Base-by-base conservation (phyloP, 2,888 invertebrate species). In the Lasioglossum zephyrum region DNA sequence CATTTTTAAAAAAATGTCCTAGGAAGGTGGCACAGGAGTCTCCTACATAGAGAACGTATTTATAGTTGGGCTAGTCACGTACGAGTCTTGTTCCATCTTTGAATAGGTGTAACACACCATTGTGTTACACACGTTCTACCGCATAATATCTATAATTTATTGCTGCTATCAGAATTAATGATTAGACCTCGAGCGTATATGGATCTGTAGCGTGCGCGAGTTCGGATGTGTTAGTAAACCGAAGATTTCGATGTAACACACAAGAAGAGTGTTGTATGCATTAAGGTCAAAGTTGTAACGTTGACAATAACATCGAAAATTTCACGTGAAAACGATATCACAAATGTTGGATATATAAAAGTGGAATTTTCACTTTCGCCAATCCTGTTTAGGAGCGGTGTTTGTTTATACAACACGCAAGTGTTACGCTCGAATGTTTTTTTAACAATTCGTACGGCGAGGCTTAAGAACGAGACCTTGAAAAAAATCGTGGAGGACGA, bases 31-130 rank as follows among this genome's bases (percentile, higher is more conserved):
- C 22, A 73, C 60, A 80, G 69, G 76, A 84, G 80, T 81, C 89
- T 80, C 90, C 90, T 90, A 82, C 84, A 69, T 81, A 76, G 90
- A 77, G 49, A 31, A 78, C 73, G 84, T 90, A 90, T 90, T 90
- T 90, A 90, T 90, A 90, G 89, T 91, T 85, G 73, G 72, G 73
- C 72, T 77, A 80, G 81, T 85, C 81, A 87, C 80, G 85, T 87
- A 81, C 60, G 82, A 82, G 82, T 66, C 73, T 77, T 89, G 70
- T 79, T 83, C 83, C 76, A 72, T 77, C 69, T 60, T 77, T 82
- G 41, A 79, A 82, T 86, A 77, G 57, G 16, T 86, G 39, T 53
- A 73, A 44, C 57, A 63, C 70, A 36, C 39, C 73, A 81, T 75
- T 74, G 36, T 81, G 79, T 72, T 57, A n/a, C 78, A 49, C 49